A percentile compares a stretch with the other conserved stretches of the same genome.
Conservation (phyloP, 2,888 invertebrate genomes). For the Muschampia plurimacula region DNA sequence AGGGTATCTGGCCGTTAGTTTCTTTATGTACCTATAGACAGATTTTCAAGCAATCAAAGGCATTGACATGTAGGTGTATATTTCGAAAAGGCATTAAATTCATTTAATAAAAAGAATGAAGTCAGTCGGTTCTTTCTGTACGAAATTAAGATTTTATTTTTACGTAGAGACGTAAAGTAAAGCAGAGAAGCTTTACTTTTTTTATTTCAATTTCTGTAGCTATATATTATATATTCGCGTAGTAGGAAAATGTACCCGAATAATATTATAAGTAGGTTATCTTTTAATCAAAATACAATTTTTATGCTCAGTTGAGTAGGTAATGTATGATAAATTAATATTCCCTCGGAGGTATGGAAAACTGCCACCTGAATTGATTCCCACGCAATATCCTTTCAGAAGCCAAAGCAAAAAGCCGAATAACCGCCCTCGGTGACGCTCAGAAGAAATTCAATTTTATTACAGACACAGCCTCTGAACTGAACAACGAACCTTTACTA, state of each 20-base stretch:
- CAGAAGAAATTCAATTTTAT: conserved; percentile 78
- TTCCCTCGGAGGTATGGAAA: conserved; percentile 59
- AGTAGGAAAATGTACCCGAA: not conserved
- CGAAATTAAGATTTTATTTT: no score
- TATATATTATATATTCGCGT: not conserved
- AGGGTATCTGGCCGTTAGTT: conserved; percentile 62
- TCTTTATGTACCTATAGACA: not conserved
- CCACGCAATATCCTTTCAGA: conserved; percentile 80
- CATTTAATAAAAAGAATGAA: no score
- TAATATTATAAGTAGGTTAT: not conserved
- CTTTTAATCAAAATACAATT: conserved; percentile 4
- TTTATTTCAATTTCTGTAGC: no score
- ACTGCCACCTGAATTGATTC: conserved; percentile 79
- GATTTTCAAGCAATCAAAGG: not conserved
- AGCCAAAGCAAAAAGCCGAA: conserved; percentile 77
- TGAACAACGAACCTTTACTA: conserved; percentile 44
- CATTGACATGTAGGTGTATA: no score
- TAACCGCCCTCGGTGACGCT: conserved; percentile 66
- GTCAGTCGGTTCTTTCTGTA: no score
- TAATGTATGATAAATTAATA: conserved; percentile 66
- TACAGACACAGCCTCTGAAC: conserved; percentile 53
- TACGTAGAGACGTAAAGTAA: no score
- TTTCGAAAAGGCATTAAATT: no score
- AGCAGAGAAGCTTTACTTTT: no score
- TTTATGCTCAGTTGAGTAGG: conserved; percentile 44